Evolutionary conservation across 1,140 invertebrate species (phyloP), one percentile per base, ranked within the genome.

Genomic region (Megalonaias nervosa): DNA sequence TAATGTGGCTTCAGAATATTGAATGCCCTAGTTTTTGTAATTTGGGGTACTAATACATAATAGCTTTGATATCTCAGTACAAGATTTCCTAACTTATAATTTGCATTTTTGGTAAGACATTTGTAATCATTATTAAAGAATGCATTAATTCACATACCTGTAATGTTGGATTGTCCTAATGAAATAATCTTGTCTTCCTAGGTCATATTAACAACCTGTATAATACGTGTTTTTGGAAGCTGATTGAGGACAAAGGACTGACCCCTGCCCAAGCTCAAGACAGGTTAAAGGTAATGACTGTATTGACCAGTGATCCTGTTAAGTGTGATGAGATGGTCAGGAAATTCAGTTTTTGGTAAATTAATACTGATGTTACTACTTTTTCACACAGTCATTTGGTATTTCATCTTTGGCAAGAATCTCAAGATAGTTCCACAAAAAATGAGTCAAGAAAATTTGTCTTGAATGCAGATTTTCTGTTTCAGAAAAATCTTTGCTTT

Each of bases 131-230:
- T 6, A 48, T 48, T 5, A 48, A 48, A 48, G 38, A 48, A 48
- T 48, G 38, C 38, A n/a, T 71, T 26, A 15, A 48, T 73, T 0
- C n/a, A 31, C 65, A 31, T 2, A 3, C 26, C 5, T 48, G 38
- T 48, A 48, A 48, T 9, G 6, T 48, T 48, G 6, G 5, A 48
- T 62, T 14, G 13, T 19, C 23, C 19, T 62, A 62, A 62, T 14
- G 23, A n/a, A 11, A 62, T 62, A 26, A 19, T 38, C 74, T 31
- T 55, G 62, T 56, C 68, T 38, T 81, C 79, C 31, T 72, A 91
- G 89, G 90, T 81, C 98, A 99, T 87, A 95, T 99, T 21, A 99
- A 99, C 91, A 99, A 99, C 92, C 93, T 99, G 60, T 99, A 99
- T 85, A 99, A 99, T 89, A 99, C 97, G 6, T 95, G 95, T 79